Percentiles rank a stretch among this genome's conserved stretches.
Conservation (phyloP, 2,888 invertebrate species). For the Amorpha juglandis region DNA sequence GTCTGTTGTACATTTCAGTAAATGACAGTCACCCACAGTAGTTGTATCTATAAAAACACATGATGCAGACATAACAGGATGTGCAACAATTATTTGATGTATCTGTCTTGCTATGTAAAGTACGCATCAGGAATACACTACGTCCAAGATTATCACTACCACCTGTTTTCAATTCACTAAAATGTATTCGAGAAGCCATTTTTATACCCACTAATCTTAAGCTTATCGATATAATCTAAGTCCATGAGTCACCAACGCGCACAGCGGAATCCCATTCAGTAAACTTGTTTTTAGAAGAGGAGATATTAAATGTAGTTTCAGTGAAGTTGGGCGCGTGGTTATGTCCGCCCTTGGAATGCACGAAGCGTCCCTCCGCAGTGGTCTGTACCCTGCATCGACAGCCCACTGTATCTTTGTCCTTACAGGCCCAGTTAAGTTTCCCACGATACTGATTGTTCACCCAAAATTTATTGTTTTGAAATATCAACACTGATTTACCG, state of each 20-base stretch:
- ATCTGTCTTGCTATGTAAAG: too few relatives aligned
- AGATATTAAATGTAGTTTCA: constrained; percentile 32
- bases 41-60: too few relatives aligned
- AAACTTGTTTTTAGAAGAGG: constrained; percentile 46
- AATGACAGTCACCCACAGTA: too few relatives aligned
- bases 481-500: constrained; percentile 77
- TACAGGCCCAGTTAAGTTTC: constrained; percentile 79
- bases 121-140: too few relatives aligned
- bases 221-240: background rate
- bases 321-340: constrained; percentile 74
- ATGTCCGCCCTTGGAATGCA: constrained; percentile 70
- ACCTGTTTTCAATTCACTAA: background rate
- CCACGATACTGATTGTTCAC: constrained; percentile 77
- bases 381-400: constrained; percentile 79
- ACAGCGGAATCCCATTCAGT: constrained; percentile 45
- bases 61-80: too few relatives aligned
- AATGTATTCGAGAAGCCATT: background rate
- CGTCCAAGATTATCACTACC: background rate
- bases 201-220: background rate
- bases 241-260: constrained; percentile 3
- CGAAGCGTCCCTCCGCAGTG: constrained; percentile 73
- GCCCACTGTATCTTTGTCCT: constrained; percentile 73
- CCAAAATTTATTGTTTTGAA: constrained; percentile 77
- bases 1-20: too few relatives aligned
- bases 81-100: too few relatives aligned